A percentile compares a stretch with the other conserved stretches of the same genome.
phyloP scores from a whole-genome alignment of 2,113 vertebrate species.

The Lathamus discolor region DNA sequence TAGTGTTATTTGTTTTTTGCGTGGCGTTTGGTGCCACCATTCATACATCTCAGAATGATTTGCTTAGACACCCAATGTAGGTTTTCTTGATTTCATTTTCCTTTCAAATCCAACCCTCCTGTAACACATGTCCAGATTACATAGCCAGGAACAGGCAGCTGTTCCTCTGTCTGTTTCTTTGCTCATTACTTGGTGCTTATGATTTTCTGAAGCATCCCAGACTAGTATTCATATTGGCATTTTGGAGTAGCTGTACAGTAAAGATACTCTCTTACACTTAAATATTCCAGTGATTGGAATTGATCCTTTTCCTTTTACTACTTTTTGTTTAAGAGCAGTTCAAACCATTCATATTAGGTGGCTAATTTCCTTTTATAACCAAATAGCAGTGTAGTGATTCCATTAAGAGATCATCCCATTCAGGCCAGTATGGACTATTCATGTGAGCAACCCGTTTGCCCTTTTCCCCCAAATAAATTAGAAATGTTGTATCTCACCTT shows the following conservation, averaged over 20 bases:
- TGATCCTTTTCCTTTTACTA: neutral
- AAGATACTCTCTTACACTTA: neutral
- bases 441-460: neutral
- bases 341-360: neutral
- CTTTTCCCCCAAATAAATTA: neutral
- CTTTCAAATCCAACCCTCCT: neutral
- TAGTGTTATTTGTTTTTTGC: slow-evolving; percentile 57
- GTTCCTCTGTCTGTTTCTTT: neutral
- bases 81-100: slow-evolving; percentile 31
- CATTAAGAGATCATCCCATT: neutral
- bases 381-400: neutral
- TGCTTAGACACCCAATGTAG: neutral
- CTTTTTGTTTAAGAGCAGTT: neutral
- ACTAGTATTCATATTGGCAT: neutral
- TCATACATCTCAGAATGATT: slow-evolving; percentile 37
- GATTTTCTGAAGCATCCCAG: neutral
- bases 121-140: neutral
- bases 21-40: slow-evolving; percentile 48
- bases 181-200: neutral
- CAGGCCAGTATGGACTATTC: neutral
- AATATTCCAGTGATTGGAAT: neutral
- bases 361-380: slow-evolving; percentile 21
- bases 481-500: neutral
- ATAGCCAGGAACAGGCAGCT: neutral
- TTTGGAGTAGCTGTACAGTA: neutral